phyloP scores from a whole-genome alignment of 2,797 vertebrate species.

The Schizopygopsis pylzovi region DNA sequence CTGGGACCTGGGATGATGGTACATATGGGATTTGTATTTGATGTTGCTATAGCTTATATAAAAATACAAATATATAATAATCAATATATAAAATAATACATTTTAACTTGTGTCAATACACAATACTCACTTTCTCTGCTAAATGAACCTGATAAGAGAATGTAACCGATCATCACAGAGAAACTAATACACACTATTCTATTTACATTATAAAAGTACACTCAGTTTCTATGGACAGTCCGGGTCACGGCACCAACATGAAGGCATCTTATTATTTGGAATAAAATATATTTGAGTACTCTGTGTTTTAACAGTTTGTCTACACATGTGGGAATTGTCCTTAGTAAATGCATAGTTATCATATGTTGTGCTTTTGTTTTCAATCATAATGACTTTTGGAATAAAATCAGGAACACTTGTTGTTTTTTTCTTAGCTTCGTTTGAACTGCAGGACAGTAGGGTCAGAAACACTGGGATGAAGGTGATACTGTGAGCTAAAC shows the following conservation, averaged over 20 bases:
- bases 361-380: neutral
- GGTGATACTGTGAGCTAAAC: constrained; percentile 78
- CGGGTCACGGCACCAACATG: constrained; percentile 17
- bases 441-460: constrained; percentile 56
- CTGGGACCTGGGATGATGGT: neutral
- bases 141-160: neutral
- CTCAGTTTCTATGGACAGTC: constrained; percentile 32
- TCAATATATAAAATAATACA: neutral
- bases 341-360: constrained; percentile 30
- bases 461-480: constrained; percentile 85
- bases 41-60: too few relatives aligned
- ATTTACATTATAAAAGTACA: neutral
- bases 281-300: neutral
- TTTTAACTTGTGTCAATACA: neutral
- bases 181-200: neutral
- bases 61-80: neutral
- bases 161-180: neutral
- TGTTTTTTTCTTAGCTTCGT: constrained; percentile 10
- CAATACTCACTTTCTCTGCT: neutral
- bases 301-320: constrained; percentile 30
- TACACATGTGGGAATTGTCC: neutral
- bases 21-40: neutral
- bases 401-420: neutral
- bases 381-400: constrained; percentile 9
- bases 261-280: constrained; percentile 11